Conservation (phyloP, 2,113 vertebrate genomes). For the Pontoporia blainvillei region DNA sequence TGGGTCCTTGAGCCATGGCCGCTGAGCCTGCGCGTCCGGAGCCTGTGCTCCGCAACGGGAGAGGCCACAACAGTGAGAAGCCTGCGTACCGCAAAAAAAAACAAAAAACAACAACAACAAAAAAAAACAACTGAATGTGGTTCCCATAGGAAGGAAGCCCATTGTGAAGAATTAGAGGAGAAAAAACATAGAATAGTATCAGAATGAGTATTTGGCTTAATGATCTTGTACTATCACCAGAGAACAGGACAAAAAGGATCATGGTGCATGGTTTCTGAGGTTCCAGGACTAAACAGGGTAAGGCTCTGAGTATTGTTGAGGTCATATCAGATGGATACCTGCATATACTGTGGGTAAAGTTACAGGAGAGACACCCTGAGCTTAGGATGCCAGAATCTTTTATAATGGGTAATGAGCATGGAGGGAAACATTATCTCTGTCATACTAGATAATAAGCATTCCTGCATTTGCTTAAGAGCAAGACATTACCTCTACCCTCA, state of each 20-base stretch:
- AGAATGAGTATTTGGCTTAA: neutral
- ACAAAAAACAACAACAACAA: too few relatives aligned
- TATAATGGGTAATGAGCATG: neutral
- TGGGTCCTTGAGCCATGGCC: too few relatives aligned
- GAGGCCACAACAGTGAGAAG: too few relatives aligned
- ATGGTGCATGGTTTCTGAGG: neutral
- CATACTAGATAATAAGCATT: neutral
- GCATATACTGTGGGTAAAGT: neutral
- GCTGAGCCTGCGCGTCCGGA: too few relatives aligned
- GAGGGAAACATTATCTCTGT: neutral
- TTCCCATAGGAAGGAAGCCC: neutral
- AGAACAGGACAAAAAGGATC: neutral
- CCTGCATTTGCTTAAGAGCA: neutral
- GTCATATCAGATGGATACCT: neutral
- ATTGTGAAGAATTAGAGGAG: neutral
- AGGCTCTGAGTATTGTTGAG: neutral
- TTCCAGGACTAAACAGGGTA: neutral
- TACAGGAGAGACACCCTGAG: neutral
- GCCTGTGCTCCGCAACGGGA: too few relatives aligned
- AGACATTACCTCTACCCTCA: neutral
- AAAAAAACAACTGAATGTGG: neutral
- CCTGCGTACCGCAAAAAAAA: too few relatives aligned
- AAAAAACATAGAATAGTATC: neutral
- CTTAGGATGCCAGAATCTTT: neutral
- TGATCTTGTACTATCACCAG: neutral